A percentile compares a stretch with the other conserved stretches of the same genome.
phyloP scores from a whole-genome alignment of 1,140 invertebrate species.

The Kradibia gibbosae region DNA sequence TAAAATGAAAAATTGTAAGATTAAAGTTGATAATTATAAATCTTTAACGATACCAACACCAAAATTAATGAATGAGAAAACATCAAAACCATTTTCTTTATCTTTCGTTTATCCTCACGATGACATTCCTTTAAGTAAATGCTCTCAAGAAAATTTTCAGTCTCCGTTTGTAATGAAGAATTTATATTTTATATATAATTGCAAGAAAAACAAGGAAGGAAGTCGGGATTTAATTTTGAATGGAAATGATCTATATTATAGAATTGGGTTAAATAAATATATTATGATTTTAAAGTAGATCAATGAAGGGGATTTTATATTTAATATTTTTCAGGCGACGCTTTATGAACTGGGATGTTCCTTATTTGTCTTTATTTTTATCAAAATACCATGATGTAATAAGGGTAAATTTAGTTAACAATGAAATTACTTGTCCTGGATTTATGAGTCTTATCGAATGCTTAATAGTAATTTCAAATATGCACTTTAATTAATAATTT shows the following conservation, averaged over 20 bases:
- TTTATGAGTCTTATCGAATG: slow-evolving; percentile 69
- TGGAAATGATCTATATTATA: slow-evolving; percentile 61
- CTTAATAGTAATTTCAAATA: slow-evolving; percentile 53
- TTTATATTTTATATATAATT: slow-evolving; percentile 62
- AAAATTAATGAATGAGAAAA: background rate
- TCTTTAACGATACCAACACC: background rate
- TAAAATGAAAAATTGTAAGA: slow-evolving; percentile 5
- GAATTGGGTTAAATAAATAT: slow-evolving; percentile 53
- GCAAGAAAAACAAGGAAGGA: slow-evolving; percentile 65
- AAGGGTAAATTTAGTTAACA: slow-evolving; percentile 73
- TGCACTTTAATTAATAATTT: background rate
- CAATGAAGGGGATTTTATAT: background rate
- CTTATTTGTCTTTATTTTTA: slow-evolving; percentile 70
- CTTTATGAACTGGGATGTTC: slow-evolving; percentile 70
- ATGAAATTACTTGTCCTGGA: slow-evolving; percentile 71
- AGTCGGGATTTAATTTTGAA: slow-evolving; percentile 63
- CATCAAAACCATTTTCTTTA: background rate
- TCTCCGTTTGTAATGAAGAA: slow-evolving; percentile 51
- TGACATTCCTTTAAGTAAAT: background rate
- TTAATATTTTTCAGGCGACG: slow-evolving; percentile 59
- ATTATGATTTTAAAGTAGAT: background rate
- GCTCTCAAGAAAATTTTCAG: background rate
- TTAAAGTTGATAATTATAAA: slow-evolving; percentile 34
- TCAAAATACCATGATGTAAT: slow-evolving; percentile 67
- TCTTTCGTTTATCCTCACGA: slow-evolving; percentile 15